Evolutionary conservation across 1,140 invertebrate genomes (phyloP).

Genomic region (Samia ricini): DNA sequence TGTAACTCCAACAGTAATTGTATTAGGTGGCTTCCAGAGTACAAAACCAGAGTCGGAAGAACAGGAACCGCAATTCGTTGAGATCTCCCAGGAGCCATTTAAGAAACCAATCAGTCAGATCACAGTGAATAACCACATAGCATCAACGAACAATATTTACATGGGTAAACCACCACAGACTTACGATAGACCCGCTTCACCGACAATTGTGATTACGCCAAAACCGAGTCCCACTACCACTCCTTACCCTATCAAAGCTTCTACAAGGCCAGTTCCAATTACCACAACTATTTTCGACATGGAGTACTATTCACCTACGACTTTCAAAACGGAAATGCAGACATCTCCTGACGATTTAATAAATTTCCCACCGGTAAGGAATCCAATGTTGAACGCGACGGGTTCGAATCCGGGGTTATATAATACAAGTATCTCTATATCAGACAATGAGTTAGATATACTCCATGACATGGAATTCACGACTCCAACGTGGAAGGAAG

Average conservation of each 20-base stretch:
- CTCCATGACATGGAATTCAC: slow-evolving; percentile 81
- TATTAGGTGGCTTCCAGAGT: slow-evolving; percentile 77
- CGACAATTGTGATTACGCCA: slow-evolving; percentile 79
- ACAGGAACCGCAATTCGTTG: slow-evolving; percentile 61
- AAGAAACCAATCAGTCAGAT: slow-evolving; percentile 76
- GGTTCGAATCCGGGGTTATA: slow-evolving; percentile 74
- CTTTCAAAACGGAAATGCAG: slow-evolving; percentile 73
- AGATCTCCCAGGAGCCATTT: slow-evolving; percentile 70
- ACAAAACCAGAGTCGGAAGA: slow-evolving; percentile 60
- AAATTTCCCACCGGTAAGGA: slow-evolving; percentile 90
- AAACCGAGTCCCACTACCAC: slow-evolving; percentile 78
- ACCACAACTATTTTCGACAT: slow-evolving; percentile 40
- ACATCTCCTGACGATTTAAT: slow-evolving; percentile 84
- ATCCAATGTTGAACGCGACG: slow-evolving; percentile 87
- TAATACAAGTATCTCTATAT: slow-evolving; percentile 78
- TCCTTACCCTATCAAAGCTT: slow-evolving; percentile 47
- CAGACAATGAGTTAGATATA: slow-evolving; percentile 61
- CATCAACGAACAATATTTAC: slow-evolving; percentile 77
- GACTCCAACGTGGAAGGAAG: slow-evolving; percentile 83
- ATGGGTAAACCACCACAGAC: slow-evolving; percentile 59
- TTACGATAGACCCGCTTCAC: slow-evolving; percentile 68
- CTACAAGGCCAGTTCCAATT: slow-evolving; percentile 38
- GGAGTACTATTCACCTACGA: slow-evolving; percentile 54
- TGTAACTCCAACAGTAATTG: slow-evolving; percentile 86
- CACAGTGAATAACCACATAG: slow-evolving; percentile 79